Conservation (phyloP, 2,797 vertebrate species). For the Ficedula albicollis region DNA sequence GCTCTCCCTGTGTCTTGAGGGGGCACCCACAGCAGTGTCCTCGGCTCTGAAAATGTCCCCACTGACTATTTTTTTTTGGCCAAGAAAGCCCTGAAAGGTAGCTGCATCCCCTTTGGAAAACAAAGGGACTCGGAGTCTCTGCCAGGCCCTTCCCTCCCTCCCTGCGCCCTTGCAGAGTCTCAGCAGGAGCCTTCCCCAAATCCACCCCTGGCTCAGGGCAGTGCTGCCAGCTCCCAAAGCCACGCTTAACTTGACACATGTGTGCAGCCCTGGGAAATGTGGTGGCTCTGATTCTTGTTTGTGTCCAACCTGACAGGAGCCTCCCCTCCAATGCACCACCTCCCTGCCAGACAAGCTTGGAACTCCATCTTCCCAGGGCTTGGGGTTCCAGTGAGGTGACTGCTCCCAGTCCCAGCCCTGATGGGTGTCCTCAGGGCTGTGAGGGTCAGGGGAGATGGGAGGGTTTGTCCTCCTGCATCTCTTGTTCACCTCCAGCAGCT, state of each 20-base stretch:
- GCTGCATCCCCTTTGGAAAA: neutral
- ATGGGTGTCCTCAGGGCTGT: rapidly evolving
- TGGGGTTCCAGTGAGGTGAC: rapidly evolving
- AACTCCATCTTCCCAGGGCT: rapidly evolving
- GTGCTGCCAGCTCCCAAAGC: neutral
- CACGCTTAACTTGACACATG: neutral
- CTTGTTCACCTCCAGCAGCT: neutral
- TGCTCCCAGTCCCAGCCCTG: neutral
- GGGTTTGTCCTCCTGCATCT: neutral
- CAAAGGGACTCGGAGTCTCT: rapidly evolving
- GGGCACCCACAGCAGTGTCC: neutral
- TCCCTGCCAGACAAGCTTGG: rapidly evolving
- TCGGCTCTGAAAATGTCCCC: neutral
- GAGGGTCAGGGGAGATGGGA: rapidly evolving
- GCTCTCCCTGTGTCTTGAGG: neutral
- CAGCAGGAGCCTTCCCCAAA: neutral
- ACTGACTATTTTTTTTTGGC: neutral
- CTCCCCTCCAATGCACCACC: rapidly evolving
- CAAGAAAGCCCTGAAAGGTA: neutral
- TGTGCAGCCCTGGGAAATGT: neutral
- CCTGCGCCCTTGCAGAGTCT: neutral
- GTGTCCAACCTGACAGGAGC: neutral
- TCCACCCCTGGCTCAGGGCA: neutral
- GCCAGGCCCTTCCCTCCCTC: neutral
- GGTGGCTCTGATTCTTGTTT: neutral